Percentiles rank a stretch among this genome's conserved stretches.
phyloP scores from a whole-genome alignment of 2,797 vertebrate genomes.

The Ara ararauna region DNA sequence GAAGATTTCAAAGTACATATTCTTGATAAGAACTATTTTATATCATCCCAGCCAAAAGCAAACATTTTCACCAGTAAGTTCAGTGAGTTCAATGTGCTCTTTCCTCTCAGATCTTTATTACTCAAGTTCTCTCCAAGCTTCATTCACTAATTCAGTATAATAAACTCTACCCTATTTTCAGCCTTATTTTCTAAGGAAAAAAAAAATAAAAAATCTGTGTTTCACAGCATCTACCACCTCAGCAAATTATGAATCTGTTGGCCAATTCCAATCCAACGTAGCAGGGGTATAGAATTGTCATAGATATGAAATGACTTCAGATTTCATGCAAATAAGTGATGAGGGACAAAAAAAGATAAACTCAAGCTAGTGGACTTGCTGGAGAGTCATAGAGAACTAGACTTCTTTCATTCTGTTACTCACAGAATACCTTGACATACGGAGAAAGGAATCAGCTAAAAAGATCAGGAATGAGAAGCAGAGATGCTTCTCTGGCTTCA shows the following conservation, averaged over 20 bases:
- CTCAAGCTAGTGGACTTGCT: background rate
- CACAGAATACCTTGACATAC: background rate
- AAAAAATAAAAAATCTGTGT: background rate
- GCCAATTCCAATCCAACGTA: background rate
- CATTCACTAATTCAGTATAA: background rate
- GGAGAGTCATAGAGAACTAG: background rate
- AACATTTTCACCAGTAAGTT: constrained; percentile 17
- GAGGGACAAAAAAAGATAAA: background rate
- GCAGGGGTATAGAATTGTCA: background rate
- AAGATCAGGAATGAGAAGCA: background rate
- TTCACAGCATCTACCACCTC: background rate
- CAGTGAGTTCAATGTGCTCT: background rate
- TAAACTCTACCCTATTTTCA: background rate
- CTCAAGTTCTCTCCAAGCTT: background rate
- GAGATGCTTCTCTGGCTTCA: background rate
- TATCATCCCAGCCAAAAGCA: background rate
- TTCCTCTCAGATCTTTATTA: constrained; percentile 14
- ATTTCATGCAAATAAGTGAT: background rate
- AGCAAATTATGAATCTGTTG: background rate
- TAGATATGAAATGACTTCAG: background rate
- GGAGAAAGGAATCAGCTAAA: background rate
- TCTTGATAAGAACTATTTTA: background rate
- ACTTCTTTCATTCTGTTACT: background rate
- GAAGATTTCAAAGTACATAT: constrained; percentile 45
- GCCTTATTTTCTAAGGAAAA: background rate